Percentiles rank a stretch among this genome's conserved stretches.
These are phyloP conservation scores for Pardosa pseudoannulata DNA, from an alignment of 2,888 invertebrate genomes.

Conservation along the genomic window DNA sequence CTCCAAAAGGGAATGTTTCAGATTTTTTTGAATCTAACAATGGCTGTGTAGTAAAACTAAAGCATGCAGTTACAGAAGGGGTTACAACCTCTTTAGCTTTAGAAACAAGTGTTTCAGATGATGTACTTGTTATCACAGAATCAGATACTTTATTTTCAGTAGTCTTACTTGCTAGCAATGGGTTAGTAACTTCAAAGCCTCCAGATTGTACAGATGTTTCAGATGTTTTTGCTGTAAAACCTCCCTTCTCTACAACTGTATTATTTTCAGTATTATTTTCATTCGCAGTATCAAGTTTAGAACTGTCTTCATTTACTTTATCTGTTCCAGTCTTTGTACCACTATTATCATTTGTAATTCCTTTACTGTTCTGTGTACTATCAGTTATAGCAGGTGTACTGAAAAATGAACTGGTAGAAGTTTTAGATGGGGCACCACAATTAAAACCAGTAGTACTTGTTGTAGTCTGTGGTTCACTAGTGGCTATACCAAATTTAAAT, in stretches of 20 bases:
- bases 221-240: too few relatives aligned
- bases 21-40: neutral
- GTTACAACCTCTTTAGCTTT: neutral
- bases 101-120: neutral
- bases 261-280: too few relatives aligned
- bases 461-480: neutral
- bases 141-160: neutral
- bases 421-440: conserved; percentile 21
- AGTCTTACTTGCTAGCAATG: neutral
- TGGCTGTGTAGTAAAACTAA: neutral
- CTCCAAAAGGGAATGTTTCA: too few relatives aligned
- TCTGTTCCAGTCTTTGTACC: too few relatives aligned
- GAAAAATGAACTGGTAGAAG: conserved; percentile 16
- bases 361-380: neutral
- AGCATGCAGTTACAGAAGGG: conserved; percentile 14
- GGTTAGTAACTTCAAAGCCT: too few relatives aligned
- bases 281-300: too few relatives aligned
- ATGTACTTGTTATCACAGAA: neutral
- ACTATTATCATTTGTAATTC: too few relatives aligned
- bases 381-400: conserved; percentile 2
- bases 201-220: neutral
- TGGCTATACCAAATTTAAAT: neutral
- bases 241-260: too few relatives aligned
- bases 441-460: conserved; percentile 10
- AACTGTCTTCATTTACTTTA: too few relatives aligned